Base-by-base conservation (phyloP, 2,888 invertebrate species). In the Poecilus cupreus region DNA sequence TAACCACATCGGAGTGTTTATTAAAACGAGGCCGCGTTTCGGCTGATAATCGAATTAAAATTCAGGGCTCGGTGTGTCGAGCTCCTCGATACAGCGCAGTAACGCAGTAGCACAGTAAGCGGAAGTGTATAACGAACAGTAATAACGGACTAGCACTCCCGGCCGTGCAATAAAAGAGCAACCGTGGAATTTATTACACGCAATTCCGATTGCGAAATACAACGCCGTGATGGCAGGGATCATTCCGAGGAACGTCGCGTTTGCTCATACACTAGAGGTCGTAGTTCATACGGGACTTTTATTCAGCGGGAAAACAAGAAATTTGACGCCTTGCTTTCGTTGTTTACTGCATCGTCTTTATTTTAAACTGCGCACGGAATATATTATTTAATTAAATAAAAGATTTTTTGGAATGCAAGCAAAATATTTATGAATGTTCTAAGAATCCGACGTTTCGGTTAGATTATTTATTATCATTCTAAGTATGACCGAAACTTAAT, bases 121-220 rank as follows among this genome's bases (percentile, higher is more conserved):
- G 74, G 75, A 51, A 75, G 51, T 75, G 75, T 75, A 75, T 75
- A 54, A 77, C 77, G 60, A 22, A 22, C 13, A 60, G 79, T 70
- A 70, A 79, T 79, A 79, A 79, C 51, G 49, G 51, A 24, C 6
- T 20, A 79, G 70, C 79, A 70, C 70, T 79, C 70, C 79, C 79
- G 51, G 18, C 39, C 32, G 51, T 16, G 70, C 70, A 32, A 70
- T 70, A 68, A 68, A 77, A 68, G 70, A 68, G 32, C 79, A 77
- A 60, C 49, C 49, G 26, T 22, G 37, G 51, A 51, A 79, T 79
- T 79, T 79, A 79, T 79, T 51, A 37, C 70, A 79, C 68, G 79
- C 79, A 68, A 79, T 79, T 79, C 37, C 79, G 70, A 79, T 79
- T 79, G 54, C 70, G 37, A 49, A 51, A 26, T 49, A 49, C 51